A percentile compares a stretch with the other conserved stretches of the same genome.
Conservation (phyloP, 2,888 invertebrate genomes). For the Iselma pallidipennis region DNA sequence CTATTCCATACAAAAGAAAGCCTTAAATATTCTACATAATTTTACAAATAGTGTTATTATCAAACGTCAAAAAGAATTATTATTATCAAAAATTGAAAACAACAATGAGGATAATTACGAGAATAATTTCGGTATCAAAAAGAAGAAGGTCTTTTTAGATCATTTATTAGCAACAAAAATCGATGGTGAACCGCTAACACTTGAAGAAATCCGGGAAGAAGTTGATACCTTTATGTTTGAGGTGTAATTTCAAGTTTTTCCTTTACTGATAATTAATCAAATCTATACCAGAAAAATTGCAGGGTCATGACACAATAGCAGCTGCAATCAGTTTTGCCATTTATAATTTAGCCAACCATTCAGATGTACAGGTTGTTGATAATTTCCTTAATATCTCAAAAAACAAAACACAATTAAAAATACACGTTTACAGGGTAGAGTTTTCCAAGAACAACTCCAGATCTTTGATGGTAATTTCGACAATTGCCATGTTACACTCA, state of each 20-base stretch:
- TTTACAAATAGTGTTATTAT: constrained; percentile 62
- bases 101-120: background rate
- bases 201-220: constrained; percentile 64
- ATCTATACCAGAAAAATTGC: background rate
- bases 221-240: constrained; percentile 75
- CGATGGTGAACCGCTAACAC: constrained; percentile 56
- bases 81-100: background rate
- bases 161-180: constrained; percentile 38
- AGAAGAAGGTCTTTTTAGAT: constrained; percentile 14
- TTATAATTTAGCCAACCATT: constrained; percentile 52
- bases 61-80: constrained; percentile 54
- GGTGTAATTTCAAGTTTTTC: constrained; percentile 48
- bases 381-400: background rate
- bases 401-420: no score
- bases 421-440: constrained; percentile 37
- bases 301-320: constrained; percentile 57
- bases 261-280: background rate
- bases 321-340: constrained; percentile 54
- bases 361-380: constrained; percentile 48
- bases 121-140: background rate
- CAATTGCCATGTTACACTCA: constrained; percentile 33
- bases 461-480: constrained; percentile 44
- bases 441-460: constrained; percentile 48
- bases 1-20: constrained; percentile 61
- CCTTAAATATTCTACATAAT: constrained; percentile 57